A percentile compares a stretch with the other conserved stretches of the same genome.
Evolutionary conservation across 2,888 invertebrate genomes (phyloP).

Genomic region (Calliphora vomitoria): DNA sequence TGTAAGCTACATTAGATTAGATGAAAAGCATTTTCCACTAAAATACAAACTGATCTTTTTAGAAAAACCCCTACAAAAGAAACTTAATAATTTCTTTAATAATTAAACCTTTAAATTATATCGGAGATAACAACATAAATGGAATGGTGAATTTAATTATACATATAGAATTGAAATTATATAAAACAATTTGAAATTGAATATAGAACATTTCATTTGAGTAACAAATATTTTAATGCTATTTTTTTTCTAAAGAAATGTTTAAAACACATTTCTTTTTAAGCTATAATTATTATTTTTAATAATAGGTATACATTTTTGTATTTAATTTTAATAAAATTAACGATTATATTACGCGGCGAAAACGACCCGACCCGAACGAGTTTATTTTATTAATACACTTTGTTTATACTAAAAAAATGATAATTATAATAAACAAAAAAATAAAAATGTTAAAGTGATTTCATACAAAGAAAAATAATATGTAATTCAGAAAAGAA

Average conservation of each 20-base stretch:
- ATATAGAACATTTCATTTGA: not conserved
- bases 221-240: conserved; percentile 76
- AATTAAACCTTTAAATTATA: no score
- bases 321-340: conserved; percentile 16
- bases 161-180: no score
- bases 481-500: conserved; percentile 44
- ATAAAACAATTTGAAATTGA: not conserved
- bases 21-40: no score
- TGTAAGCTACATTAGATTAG: no score
- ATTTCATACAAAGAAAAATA: conserved; percentile 42
- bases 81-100: no score
- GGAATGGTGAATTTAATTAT: no score
- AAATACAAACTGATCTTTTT: no score
- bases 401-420: conserved; percentile 44
- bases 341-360: conserved; percentile 72
- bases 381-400: conserved; percentile 66
- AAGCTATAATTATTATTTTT: conserved; percentile 73
- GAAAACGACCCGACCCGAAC: conserved; percentile 77
- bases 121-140: no score
- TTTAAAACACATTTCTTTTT: conserved; percentile 74
- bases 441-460: conserved; percentile 30
- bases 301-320: not conserved
- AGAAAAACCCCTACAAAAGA: no score
- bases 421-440: not conserved
- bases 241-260: conserved; percentile 67